Evolutionary conservation across 2,888 invertebrate genomes (phyloP).

Genomic region (Linnaemya tessellans): DNA sequence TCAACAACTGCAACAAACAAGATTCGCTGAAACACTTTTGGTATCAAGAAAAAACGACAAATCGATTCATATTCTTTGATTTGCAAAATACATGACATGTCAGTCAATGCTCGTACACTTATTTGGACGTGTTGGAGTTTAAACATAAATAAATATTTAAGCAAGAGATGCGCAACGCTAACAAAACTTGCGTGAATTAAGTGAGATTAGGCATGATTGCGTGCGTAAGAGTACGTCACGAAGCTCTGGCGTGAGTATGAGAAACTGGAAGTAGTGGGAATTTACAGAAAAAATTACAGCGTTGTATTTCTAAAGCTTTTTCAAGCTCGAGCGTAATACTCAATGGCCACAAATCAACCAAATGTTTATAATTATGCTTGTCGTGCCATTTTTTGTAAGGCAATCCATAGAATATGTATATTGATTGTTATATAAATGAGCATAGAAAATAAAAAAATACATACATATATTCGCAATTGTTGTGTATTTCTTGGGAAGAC

Average conservation of each 20-base stretch:
- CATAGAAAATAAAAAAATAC: no score
- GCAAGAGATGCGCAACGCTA: background rate
- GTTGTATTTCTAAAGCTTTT: no score
- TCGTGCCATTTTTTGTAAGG: no score
- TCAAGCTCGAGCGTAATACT: no score
- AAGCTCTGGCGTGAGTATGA: background rate
- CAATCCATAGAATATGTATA: no score
- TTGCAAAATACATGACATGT: constrained; percentile 28
- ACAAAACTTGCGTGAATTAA: background rate
- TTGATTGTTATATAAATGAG: no score
- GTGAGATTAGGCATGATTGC: background rate
- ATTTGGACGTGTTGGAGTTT: constrained; percentile 1
- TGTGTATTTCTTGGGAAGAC: no score
- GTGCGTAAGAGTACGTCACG: background rate
- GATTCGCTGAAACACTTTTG: constrained; percentile 20
- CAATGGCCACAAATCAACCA: no score
- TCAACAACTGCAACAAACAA: constrained; percentile 20
- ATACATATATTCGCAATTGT: no score
- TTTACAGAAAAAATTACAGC: no score
- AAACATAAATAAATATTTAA: constrained; percentile 26
- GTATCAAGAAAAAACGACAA: constrained; percentile 5
- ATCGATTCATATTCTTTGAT: constrained; percentile 7
- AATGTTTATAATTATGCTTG: no score
- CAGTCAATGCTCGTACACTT: constrained; percentile 2
- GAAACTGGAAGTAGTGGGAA: no score